phyloP scores from a whole-genome alignment of 2,797 vertebrate genomes.

The Dromococcyx pavoninus region DNA sequence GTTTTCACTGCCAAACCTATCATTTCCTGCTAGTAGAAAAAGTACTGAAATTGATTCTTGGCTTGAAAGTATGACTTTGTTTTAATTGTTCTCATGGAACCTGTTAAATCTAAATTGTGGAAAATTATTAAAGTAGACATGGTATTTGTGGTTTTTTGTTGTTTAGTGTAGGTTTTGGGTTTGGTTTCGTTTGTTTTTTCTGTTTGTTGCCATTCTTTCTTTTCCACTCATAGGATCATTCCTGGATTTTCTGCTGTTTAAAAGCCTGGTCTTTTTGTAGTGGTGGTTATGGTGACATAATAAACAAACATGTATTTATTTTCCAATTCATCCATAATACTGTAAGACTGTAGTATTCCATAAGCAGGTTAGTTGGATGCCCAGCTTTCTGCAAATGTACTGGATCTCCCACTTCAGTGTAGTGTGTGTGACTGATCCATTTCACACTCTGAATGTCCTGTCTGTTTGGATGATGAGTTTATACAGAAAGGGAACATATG shows the following conservation, averaged over 20 bases:
- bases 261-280: background rate
- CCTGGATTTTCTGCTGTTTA: background rate
- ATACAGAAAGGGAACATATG: background rate
- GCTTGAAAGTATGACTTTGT: background rate
- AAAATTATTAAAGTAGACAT: background rate
- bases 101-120: background rate
- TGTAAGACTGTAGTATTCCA: background rate
- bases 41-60: background rate
- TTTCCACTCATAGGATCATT: background rate
- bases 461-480: background rate
- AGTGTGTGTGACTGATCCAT: constrained; percentile 2
- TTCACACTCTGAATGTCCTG: background rate
- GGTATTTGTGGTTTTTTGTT: background rate
- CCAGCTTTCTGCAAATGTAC: background rate
- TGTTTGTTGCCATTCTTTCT: background rate
- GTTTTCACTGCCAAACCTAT: background rate
- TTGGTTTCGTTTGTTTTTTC: too few relatives aligned
- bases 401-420: background rate
- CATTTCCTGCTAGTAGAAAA: background rate
- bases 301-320: background rate
- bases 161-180: background rate
- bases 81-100: background rate
- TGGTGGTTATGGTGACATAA: background rate
- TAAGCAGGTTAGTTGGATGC: background rate
- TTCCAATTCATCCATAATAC: background rate